Evolutionary conservation across 2,113 vertebrate genomes (phyloP), one percentile per base, ranked within the genome.

Genomic region (Scalopus aquaticus): DNA sequence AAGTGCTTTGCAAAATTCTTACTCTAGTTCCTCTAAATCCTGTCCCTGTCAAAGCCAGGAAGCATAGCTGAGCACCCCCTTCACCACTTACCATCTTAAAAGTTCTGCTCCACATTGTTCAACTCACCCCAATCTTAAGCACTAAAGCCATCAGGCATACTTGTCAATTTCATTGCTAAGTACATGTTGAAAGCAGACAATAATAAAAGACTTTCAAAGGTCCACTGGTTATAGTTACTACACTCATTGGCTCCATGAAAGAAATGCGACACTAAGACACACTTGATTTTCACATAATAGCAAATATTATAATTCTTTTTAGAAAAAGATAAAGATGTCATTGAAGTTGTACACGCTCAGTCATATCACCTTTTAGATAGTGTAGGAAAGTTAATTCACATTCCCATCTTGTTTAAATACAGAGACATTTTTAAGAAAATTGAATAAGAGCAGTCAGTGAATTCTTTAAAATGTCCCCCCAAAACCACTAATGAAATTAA

Each of bases 281-380:
- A 82, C 82, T 86, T 64, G 46, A 72, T 89, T 94, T 93, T 77
- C 28, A 73, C 32, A 51, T 62, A 37, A 24, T 9, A 85, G 28
- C 15, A 74, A 83, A 83, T 65, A 44, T 26, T 54, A 32, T 11
- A 39, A 86, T 82, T 32, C 4, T 86, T 85, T 93, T 51, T 54
- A 65, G 26, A 92, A 91, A 92, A 39, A 4, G 67, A 6, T 16
- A 22, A 37, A 82, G 49, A 12, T 88, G 24, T 17, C 60, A 74
- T 5, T 60, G 24, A 91, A 64, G 62, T n/a, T 32, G 12, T 87
- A 15, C 39, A 46, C 5, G 84, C 81, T 82, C 35, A 54, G 39
- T 82, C 73, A 74, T n/a, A 58, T 95, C 22, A 58, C 37, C 51
- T 77, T 90, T 95, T 30, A 93, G 24, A 95, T 15, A 84, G 30